Conservation (phyloP, 2,797 vertebrate species). For the Borostomias antarcticus region DNA sequence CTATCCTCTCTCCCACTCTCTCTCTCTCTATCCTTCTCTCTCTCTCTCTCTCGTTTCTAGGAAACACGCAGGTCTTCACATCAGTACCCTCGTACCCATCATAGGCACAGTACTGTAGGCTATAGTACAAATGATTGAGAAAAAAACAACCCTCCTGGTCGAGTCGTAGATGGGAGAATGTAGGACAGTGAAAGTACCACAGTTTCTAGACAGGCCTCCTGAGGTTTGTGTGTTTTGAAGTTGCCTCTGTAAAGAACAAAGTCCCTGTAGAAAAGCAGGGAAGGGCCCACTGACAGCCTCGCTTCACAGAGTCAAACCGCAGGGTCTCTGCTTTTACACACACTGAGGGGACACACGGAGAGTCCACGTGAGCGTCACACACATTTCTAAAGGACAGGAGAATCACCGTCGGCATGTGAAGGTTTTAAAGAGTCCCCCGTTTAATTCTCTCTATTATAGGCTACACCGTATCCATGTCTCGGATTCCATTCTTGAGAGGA, state of each 20-base stretch:
- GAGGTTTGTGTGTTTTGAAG: constrained; percentile 33
- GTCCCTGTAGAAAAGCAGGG: too few relatives aligned
- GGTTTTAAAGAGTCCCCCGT: constrained; percentile 5
- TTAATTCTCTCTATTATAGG: constrained; percentile 33
- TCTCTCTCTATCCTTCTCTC: too few relatives aligned
- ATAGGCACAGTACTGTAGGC: constrained; percentile 24
- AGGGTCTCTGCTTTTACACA: constrained; percentile 42
- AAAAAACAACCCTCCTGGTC: constrained; percentile 31
- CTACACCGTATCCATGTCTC: too few relatives aligned
- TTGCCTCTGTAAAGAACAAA: constrained; percentile 11
- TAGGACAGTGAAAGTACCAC: constrained; percentile 31
- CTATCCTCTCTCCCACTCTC: too few relatives aligned
- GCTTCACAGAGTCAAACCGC: background rate
- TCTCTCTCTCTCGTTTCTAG: too few relatives aligned
- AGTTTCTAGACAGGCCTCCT: constrained; percentile 40
- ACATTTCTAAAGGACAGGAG: constrained; percentile 28
- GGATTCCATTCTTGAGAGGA: too few relatives aligned
- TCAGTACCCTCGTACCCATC: background rate
- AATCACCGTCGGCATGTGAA: constrained; percentile 30
- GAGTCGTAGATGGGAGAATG: constrained; percentile 34
- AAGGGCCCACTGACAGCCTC: background rate
- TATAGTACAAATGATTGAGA: background rate
- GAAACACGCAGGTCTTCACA: background rate
- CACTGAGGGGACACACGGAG: constrained; percentile 5
- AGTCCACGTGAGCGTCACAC: constrained; percentile 28